Evolutionary conservation across 2,113 vertebrate genomes (phyloP).

Genomic region (Delphinapterus leucas): DNA sequence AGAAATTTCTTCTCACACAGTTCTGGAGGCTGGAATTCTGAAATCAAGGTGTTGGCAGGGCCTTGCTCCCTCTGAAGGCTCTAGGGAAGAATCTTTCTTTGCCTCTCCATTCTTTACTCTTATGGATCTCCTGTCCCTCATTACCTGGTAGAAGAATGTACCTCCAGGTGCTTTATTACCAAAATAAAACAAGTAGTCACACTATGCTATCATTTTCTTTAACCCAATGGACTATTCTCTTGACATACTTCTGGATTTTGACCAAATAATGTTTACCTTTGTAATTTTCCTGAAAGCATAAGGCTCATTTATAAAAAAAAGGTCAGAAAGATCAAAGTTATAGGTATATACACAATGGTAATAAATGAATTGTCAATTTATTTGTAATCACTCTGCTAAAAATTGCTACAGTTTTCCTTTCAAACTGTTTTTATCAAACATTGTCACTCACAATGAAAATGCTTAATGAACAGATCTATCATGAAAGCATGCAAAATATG

Average conservation of each 20-base stretch:
- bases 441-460: neutral
- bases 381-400: neutral
- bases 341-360: neutral
- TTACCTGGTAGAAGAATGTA: neutral
- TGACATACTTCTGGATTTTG: neutral
- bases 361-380: neutral
- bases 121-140: neutral
- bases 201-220: neutral
- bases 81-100: too few relatives aligned
- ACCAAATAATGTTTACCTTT: neutral
- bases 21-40: too few relatives aligned
- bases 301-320: neutral
- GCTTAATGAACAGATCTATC: neutral
- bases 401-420: neutral
- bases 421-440: neutral
- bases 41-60: too few relatives aligned
- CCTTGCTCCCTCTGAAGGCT: too few relatives aligned
- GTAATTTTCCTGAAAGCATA: neutral
- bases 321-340: neutral
- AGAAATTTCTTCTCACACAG: too few relatives aligned
- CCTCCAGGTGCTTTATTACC: neutral
- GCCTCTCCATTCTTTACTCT: neutral
- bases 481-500: neutral
- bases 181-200: neutral
- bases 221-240: neutral